Base-by-base conservation (phyloP, 2,888 invertebrate species). In the Diploptera punctata region DNA sequence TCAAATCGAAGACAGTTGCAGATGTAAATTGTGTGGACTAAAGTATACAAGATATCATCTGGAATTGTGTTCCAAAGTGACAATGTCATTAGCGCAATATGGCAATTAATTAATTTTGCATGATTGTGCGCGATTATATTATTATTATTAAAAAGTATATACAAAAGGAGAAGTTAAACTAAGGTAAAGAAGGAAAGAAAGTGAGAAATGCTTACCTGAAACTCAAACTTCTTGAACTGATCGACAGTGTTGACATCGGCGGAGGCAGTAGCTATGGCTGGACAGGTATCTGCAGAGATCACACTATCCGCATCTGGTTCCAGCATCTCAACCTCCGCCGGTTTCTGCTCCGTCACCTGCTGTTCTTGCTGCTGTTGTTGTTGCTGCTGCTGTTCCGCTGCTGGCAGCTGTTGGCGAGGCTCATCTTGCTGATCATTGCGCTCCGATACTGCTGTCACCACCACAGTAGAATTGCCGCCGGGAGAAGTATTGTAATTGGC, bases 201-300 rank as follows among this genome's bases (percentile, higher is more conserved):
- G n/a, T n/a, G n/a, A n/a, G n/a, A n/a, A n/a, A n/a, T 33, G 33
- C 83, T 82, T 80, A 91, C 94, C 89, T 94, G 93, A 81, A 94
- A 94, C 76, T 94, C 93, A 81, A 94, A 94, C 76, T 89, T 88
- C 68, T 90, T 89, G 81, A 91, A 94, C 78, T 93, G 89, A 49
- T 88, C 85, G 33, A 88, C 86, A 0, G 94, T 91, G 79, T 93
- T 91, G 76, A 94, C 90, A 80, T 94, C 93, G 0, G 92, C 89
- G 43, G 86, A 81, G 67, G 86, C 84, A 61, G 86, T 81, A 54
- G 80, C 79, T 69, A 87, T 80, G 67, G 81, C 78, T 70, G 85
- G 85, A 76, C 88, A 88, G 52, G 81, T 81, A 70, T 79, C 81
- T 2, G 79, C 71, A 21, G 81, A 79, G 43, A 83, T 78, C 68